A percentile compares a stretch with the other conserved stretches of the same genome.
Conservation (phyloP, 2,888 invertebrate genomes). For the Stegana nigrithorax region DNA sequence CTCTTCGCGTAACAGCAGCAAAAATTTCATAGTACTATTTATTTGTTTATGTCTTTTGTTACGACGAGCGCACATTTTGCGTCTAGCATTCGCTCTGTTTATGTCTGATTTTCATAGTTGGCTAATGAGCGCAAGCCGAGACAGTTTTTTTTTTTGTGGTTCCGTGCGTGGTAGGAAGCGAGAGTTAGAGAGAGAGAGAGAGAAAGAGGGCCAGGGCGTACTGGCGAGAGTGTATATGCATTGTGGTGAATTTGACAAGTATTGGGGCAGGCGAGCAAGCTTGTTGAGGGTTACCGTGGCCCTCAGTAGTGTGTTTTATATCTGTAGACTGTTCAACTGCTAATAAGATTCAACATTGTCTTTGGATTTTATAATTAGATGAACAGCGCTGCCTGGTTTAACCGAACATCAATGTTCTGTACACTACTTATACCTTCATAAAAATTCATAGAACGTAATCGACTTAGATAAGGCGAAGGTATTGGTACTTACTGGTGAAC, state of each 20-base stretch:
- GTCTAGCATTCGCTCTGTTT: slow-evolving; percentile 12
- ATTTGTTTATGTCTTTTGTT: slow-evolving; percentile 17
- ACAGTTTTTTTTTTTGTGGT: not conserved
- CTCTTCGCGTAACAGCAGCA: not conserved
- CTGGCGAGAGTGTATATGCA: not conserved
- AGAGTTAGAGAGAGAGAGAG: not conserved
- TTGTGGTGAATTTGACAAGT: not conserved
- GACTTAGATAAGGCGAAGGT: too few species aligned
- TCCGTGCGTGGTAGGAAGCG: not conserved
- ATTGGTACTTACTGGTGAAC: too few species aligned
- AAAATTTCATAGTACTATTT: not conserved
- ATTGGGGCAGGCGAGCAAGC: slow-evolving; percentile 5
- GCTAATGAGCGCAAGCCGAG: not conserved
- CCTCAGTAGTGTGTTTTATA: too few species aligned
- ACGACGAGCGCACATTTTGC: not conserved
- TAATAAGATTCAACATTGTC: too few species aligned
- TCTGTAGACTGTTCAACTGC: too few species aligned
- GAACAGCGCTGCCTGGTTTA: too few species aligned
- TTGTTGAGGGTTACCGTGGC: not conserved
- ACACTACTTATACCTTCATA: too few species aligned
- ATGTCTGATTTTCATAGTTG: slow-evolving; percentile 9
- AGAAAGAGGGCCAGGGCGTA: not conserved
- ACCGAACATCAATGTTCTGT: too few species aligned
- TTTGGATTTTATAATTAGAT: too few species aligned
- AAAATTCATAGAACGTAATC: too few species aligned